Evolutionary conservation across 2,888 invertebrate species (phyloP).

Genomic region (Tinea semifulvella): DNA sequence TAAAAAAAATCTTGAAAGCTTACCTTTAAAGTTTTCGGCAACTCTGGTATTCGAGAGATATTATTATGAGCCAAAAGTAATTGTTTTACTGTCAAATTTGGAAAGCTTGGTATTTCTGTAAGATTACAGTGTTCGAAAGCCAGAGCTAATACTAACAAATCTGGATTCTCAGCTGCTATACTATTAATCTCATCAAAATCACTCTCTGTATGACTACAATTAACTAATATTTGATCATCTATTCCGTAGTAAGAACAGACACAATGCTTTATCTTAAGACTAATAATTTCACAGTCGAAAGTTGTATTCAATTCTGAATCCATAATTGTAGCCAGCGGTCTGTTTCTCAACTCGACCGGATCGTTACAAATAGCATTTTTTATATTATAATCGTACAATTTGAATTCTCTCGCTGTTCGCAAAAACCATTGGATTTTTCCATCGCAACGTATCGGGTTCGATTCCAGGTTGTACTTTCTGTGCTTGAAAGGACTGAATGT

Average conservation of each 20-base stretch:
- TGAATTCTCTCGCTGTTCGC: not conserved
- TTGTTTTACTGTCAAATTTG: not conserved
- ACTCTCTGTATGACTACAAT: not conserved
- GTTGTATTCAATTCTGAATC: not conserved
- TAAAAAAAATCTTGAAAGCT: too few species aligned
- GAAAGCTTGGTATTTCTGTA: not conserved
- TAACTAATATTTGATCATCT: not conserved
- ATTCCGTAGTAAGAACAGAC: not conserved
- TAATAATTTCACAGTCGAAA: not conserved
- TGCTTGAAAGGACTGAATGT: not conserved
- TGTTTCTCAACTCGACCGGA: not conserved
- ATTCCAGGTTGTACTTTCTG: not conserved
- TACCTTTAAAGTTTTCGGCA: not conserved
- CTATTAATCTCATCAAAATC: not conserved
- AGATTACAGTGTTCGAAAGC: not conserved
- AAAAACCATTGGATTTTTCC: not conserved
- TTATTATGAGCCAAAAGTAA: constrained; percentile 6
- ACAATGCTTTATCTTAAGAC: not conserved
- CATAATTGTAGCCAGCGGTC: not conserved
- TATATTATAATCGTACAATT: not conserved
- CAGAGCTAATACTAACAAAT: not conserved
- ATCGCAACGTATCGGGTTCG: not conserved
- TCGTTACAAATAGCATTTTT: not conserved
- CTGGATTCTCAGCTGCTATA: too few species aligned
- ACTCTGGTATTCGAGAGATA: not conserved